Base-by-base conservation (phyloP, 2,888 invertebrate species). In the Drosophila subquinaria region DNA sequence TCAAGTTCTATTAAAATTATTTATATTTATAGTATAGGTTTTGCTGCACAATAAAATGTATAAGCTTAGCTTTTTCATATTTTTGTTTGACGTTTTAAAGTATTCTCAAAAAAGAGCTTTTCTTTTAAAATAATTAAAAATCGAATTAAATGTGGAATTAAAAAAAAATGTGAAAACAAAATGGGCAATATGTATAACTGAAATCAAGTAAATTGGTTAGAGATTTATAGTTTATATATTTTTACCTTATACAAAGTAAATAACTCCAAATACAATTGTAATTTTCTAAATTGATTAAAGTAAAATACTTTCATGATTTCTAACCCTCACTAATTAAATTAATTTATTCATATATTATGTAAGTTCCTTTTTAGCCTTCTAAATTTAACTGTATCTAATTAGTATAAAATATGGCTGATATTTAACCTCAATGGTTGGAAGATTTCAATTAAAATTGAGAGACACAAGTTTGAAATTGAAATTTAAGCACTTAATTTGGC, bases 401-500 rank as follows among this genome's bases (percentile, higher is more conserved):
- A 80, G 73, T 66, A 69, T 85, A 79, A 84, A 82, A 77, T 79
- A 83, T 77, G 68, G 66, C 59, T 43, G 69, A 79, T 77, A 84
- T 82, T 85, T 73, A 65, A 79, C 67, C 69, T 64, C 67, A 88
- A 82, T 85, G 79, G 43, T 43, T 4, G 51, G 53, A 50, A 60
- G 55, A 27, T 65, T 55, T 43, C 67, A 66, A 66, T 69, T 79
- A 79, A 68, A 69, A 69, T 69, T 43, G 63, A 52, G 53, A 57
- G 71, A 74, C 62, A 68, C 71, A 89, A 86, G 73, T 84, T 86
- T 85, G 88, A 86, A 86, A 86, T 89, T 86, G 86, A 89, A 86
- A 84, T 82, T 89, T 89, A 88, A 89, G 89, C 88, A 88, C 88
- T 85, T 88, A 82, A 89, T 83, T 87, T 79, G 66, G 55, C 11